These are phyloP conservation scores for Henricia sp. DNA, from an alignment of 53 echinoderm and acorn worm genomes.

Conservation along the genomic window DNA sequence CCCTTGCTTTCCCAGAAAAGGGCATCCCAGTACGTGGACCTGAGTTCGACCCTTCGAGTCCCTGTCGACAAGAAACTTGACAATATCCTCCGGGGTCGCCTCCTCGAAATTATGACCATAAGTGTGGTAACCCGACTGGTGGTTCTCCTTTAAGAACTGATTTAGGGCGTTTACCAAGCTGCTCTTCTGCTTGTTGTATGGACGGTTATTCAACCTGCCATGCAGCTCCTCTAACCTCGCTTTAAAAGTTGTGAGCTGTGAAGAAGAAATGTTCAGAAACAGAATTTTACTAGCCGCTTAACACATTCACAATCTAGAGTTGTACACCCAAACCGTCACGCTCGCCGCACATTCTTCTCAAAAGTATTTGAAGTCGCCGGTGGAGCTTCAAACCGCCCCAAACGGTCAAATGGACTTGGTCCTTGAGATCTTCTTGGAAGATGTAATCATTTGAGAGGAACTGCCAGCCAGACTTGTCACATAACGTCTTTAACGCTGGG, in stretches of 20 bases:
- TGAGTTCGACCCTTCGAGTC: too few relatives aligned
- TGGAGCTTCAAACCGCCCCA: slow-evolving; percentile 23
- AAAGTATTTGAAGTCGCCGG: not conserved
- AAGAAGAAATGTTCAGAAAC: too few relatives aligned
- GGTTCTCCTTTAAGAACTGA: not conserved
- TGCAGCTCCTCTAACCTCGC: slow-evolving; percentile 10
- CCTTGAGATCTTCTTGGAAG: slow-evolving; percentile 18
- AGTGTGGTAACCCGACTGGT: too few relatives aligned
- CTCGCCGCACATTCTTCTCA: slow-evolving; percentile 4
- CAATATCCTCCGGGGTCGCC: too few relatives aligned
- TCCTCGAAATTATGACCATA: too few relatives aligned
- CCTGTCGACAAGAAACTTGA: too few relatives aligned
- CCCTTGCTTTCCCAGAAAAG: too few relatives aligned
- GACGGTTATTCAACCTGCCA: not conserved
- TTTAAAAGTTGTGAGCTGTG: slow-evolving; percentile 3
- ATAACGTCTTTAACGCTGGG: not conserved
- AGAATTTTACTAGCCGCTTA: too few relatives aligned
- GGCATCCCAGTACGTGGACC: too few relatives aligned
- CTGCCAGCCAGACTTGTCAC: not conserved
- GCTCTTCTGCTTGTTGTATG: slow-evolving; percentile 10
- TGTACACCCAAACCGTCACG: slow-evolving; percentile 3
- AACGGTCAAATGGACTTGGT: slow-evolving; percentile 28
- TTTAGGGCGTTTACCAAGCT: not conserved
- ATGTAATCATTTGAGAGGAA: slow-evolving; percentile 24
- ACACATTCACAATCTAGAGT: not conserved